Conservation (phyloP, 2,888 invertebrate genomes). For the Artemia sp. region DNA sequence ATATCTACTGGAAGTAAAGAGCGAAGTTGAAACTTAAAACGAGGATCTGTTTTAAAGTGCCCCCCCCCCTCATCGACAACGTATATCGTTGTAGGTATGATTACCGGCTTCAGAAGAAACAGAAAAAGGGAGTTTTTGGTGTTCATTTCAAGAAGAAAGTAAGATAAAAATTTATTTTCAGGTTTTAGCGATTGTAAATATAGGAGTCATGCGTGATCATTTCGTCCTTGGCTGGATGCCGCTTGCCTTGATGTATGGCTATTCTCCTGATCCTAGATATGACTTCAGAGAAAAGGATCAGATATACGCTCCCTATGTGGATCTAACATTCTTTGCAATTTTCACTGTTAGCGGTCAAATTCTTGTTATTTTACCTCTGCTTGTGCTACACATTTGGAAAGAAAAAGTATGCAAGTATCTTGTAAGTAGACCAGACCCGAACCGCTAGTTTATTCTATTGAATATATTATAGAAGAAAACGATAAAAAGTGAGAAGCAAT, state of each 20-base stretch:
- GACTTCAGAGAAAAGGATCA: not conserved
- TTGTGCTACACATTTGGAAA: conserved; percentile 2
- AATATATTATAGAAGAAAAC: too few species aligned
- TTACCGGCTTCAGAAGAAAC: too few species aligned
- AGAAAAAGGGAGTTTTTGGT: too few species aligned
- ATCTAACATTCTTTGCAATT: not conserved
- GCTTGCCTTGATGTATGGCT: not conserved
- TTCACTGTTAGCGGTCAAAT: conserved; percentile 3
- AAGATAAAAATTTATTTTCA: not conserved
- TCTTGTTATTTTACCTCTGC: not conserved
- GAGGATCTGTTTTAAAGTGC: too few species aligned
- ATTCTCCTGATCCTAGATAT: not conserved
- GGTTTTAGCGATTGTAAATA: not conserved
- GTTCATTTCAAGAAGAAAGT: too few species aligned
- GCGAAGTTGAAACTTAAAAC: too few species aligned
- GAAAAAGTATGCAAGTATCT: not conserved
- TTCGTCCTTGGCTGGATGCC: not conserved
- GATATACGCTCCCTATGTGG: not conserved
- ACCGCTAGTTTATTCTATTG: too few species aligned
- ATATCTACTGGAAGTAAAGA: too few species aligned
- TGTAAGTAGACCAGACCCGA: not conserved
- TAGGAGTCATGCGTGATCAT: not conserved
- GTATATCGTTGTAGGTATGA: too few species aligned
- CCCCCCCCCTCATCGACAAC: too few species aligned
- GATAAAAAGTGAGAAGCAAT: too few species aligned